Evolutionary conservation across 1,140 invertebrate species (phyloP).

Genomic region (Rhyzopertha dominica): DNA sequence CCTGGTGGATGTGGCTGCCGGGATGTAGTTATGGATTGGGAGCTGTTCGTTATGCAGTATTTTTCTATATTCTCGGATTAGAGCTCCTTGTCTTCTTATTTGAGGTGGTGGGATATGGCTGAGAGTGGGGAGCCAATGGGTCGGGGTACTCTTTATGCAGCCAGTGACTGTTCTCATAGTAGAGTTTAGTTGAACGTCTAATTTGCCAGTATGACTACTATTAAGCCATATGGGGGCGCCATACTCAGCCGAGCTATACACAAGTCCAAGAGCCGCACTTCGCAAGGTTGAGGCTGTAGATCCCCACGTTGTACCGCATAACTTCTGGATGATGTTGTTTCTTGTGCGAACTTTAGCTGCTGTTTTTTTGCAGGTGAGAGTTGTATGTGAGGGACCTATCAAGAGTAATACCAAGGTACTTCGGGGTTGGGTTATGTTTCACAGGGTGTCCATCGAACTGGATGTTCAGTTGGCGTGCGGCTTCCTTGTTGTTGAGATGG

Average conservation of each 20-base stretch:
- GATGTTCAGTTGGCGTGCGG: neutral
- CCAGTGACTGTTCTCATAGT: constrained; percentile 8
- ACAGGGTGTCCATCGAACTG: neutral
- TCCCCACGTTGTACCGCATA: constrained; percentile 9
- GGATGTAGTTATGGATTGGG: no score
- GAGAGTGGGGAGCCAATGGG: constrained; percentile 11
- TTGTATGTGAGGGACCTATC: neutral
- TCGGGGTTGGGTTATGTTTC: neutral
- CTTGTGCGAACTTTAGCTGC: constrained; percentile 7
- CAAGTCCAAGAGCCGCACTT: constrained; percentile 10
- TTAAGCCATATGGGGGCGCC: constrained; percentile 19
- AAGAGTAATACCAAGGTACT: constrained; percentile 1
- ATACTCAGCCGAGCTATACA: constrained; percentile 20
- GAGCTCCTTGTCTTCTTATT: constrained; percentile 3
- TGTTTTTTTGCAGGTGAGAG: neutral
- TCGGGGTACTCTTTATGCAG: constrained; percentile 3
- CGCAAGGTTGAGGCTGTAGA: constrained; percentile 1
- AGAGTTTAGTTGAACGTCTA: constrained; percentile 9
- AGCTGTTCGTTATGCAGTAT: no score
- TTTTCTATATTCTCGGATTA: constrained; percentile 9
- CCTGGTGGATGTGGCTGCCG: no score
- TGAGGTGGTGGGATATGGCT: constrained; percentile 6
- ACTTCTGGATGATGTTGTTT: constrained; percentile 10
- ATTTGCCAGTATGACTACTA: constrained; percentile 8
- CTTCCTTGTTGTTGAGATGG: neutral